These are phyloP conservation scores for Manis javanica DNA, from an alignment of 2,797 vertebrate species.

Conservation along the genomic window DNA sequence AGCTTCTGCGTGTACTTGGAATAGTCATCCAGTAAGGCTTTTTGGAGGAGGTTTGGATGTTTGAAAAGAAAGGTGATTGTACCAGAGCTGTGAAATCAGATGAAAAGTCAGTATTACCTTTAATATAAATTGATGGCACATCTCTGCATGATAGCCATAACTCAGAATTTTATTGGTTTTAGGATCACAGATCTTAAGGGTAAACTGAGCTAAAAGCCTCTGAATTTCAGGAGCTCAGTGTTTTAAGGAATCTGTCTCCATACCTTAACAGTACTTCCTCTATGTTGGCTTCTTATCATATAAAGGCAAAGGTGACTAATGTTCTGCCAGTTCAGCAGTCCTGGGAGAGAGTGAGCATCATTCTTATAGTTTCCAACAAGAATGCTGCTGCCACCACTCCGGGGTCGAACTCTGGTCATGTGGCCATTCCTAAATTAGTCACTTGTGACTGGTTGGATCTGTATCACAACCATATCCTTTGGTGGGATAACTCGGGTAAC, in stretches of 20 bases:
- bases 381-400: not conserved
- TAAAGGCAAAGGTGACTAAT: not conserved
- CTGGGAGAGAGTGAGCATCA: too few relatives aligned
- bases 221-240: not conserved
- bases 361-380: not conserved
- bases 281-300: not conserved
- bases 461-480: not conserved
- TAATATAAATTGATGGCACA: not conserved
- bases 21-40: not conserved
- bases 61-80: not conserved
- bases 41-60: not conserved
- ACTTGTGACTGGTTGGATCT: not conserved
- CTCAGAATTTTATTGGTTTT: not conserved
- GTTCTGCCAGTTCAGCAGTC: not conserved
- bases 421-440: not conserved
- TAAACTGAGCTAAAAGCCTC: not conserved
- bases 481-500: not conserved
- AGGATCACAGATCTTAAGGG: not conserved
- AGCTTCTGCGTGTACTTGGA: not conserved
- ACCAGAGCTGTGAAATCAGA: not conserved
- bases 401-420: not conserved
- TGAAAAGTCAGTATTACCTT: not conserved
- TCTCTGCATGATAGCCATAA: not conserved
- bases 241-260: not conserved
- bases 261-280: not conserved